Percentiles rank a stretch among this genome's conserved stretches.
phyloP scores from a whole-genome alignment of 2,888 invertebrate genomes.

The Ganaspis brasiliensis region DNA sequence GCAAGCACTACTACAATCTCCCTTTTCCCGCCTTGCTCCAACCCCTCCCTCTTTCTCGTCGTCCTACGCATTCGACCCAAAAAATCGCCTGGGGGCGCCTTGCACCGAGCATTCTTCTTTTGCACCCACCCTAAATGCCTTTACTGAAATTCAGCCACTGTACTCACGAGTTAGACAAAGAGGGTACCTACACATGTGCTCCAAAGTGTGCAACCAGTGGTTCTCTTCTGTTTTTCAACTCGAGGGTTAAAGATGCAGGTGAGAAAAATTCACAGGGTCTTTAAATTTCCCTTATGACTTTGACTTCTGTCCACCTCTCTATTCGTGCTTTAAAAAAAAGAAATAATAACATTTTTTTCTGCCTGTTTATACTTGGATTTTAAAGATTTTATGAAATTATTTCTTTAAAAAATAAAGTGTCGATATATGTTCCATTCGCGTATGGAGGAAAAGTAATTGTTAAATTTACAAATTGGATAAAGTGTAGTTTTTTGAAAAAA shows the following conservation, averaged over 20 bases:
- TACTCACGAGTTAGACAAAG: conserved; percentile 10
- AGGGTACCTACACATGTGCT: conserved; percentile 31
- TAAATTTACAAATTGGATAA: too few relatives aligned
- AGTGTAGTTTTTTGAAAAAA: too few relatives aligned
- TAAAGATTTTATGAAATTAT: too few relatives aligned
- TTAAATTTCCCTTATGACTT: too few relatives aligned
- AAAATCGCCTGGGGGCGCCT: conserved; percentile 42
- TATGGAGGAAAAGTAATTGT: too few relatives aligned
- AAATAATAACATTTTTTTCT: too few relatives aligned
- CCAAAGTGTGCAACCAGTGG: conserved; percentile 28
- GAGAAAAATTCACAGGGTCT: neutral
- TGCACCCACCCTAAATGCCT: conserved; percentile 45
- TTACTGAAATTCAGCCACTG: conserved; percentile 19
- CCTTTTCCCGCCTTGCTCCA: conserved; percentile 46
- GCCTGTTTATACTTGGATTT: too few relatives aligned
- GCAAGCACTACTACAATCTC: conserved; percentile 43
- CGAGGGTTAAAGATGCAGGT: conserved; percentile 33
- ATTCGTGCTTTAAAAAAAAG: too few relatives aligned
- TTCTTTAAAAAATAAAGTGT: too few relatives aligned
- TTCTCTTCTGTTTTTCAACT: conserved; percentile 20
- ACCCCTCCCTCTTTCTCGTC: conserved; percentile 46
- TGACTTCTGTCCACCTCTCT: too few relatives aligned
- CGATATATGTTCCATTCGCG: too few relatives aligned
- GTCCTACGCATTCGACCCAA: conserved; percentile 34
- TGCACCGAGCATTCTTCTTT: conserved; percentile 42